These are phyloP conservation scores for Kryphioiulus occultus DNA, from an alignment of 2,888 invertebrate species.

Conservation along the genomic window DNA sequence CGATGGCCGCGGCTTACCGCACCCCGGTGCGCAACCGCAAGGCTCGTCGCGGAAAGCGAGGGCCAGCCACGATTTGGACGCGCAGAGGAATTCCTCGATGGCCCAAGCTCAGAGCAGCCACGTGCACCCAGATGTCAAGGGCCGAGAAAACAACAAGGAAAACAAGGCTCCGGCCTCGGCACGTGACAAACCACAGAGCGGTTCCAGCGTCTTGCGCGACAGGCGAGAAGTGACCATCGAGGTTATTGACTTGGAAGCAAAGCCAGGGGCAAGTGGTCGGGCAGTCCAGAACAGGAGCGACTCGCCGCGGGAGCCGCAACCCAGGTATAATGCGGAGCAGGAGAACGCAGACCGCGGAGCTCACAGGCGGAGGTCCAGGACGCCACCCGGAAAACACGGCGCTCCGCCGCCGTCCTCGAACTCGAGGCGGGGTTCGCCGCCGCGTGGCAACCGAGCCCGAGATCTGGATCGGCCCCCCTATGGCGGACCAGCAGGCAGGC, in stretches of 20 bases:
- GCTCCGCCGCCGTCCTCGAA: not conserved
- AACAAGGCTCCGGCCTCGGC: constrained; percentile 50
- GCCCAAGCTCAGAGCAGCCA: not conserved
- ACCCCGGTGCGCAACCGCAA: not conserved
- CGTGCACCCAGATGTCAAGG: constrained; percentile 47
- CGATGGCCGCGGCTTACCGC: not conserved
- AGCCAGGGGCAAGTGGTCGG: not conserved
- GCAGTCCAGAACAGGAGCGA: not conserved
- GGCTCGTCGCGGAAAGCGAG: not conserved
- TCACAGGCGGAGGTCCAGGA: not conserved
- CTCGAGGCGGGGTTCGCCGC: constrained; percentile 3
- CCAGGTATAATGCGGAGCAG: not conserved
- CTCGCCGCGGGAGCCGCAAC: not conserved
- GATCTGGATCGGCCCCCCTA: not conserved
- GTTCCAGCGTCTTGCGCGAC: not conserved
- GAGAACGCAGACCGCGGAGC: not conserved
- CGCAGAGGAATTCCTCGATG: not conserved
- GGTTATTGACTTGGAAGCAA: not conserved
- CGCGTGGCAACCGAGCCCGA: not conserved
- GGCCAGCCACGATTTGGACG: not conserved
- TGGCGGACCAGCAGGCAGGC: not conserved
- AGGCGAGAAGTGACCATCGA: not conserved
- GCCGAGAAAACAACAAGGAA: constrained; percentile 53
- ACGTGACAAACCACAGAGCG: constrained; percentile 49
- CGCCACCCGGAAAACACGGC: not conserved